Evolutionary conservation across 2,113 vertebrate genomes (phyloP).

Genomic region (Ovis canadensis): DNA sequence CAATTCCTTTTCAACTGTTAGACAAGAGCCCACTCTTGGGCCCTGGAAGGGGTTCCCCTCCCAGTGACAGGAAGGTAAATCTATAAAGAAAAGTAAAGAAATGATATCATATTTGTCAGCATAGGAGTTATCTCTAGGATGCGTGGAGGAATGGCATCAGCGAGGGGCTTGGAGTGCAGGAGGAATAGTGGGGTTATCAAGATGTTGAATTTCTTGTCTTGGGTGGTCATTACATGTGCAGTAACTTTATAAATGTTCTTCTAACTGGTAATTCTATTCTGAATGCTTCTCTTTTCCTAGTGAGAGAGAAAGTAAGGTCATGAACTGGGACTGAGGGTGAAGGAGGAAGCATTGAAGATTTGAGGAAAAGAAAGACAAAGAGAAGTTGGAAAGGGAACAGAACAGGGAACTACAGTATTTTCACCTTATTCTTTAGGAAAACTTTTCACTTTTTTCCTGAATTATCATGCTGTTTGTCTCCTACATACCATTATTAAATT

Average conservation of each 20-base stretch:
- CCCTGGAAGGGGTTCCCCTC: background rate
- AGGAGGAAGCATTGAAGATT: background rate
- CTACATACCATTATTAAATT: background rate
- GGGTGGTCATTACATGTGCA: background rate
- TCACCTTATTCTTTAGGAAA: background rate
- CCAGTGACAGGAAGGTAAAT: background rate
- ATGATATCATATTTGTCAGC: background rate
- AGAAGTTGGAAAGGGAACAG: background rate
- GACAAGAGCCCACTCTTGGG: background rate
- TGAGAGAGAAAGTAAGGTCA: conserved; percentile 3
- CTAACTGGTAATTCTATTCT: background rate
- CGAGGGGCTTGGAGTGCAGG: background rate
- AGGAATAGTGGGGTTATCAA: background rate
- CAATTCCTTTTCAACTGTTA: background rate
- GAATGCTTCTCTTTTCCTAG: background rate
- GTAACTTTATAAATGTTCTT: background rate
- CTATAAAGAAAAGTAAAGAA: background rate
- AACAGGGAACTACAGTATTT: background rate
- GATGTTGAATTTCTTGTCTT: background rate
- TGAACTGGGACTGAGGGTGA: background rate
- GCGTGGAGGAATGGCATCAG: background rate
- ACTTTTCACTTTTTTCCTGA: background rate
- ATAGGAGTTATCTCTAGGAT: background rate
- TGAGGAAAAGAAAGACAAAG: background rate
- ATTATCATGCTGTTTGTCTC: background rate